A percentile compares a stretch with the other conserved stretches of the same genome.
phyloP scores from a whole-genome alignment of 2,888 invertebrate species.

The Ptycholaimellus sp. region DNA sequence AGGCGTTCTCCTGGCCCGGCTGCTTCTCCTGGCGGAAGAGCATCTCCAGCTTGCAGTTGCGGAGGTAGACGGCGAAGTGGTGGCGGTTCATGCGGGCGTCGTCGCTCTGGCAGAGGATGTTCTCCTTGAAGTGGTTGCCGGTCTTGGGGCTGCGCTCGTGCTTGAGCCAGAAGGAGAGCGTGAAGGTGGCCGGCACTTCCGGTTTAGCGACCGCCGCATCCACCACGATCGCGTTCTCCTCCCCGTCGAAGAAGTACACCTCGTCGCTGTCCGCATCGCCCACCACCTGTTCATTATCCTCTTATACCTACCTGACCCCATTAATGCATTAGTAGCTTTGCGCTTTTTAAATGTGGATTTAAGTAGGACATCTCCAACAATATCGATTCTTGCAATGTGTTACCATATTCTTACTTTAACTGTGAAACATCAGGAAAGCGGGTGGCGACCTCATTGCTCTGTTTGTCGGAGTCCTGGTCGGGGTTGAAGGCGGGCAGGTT shows the following conservation, averaged over 20 bases:
- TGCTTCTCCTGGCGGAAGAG: conserved; percentile 55
- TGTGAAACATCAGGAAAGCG: too few species aligned
- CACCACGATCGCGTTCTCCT: conserved; percentile 57
- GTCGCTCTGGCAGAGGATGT: conserved; percentile 83
- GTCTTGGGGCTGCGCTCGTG: conserved; percentile 47
- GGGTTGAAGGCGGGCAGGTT: too few species aligned
- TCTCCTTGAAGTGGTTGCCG: conserved; percentile 78
- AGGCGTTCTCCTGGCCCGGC: conserved; percentile 16
- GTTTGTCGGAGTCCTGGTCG: too few species aligned
- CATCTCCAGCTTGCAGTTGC: conserved; percentile 83
- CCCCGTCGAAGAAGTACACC: conserved; percentile 82
- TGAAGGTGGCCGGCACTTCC: conserved; percentile 37
- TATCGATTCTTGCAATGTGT: too few species aligned
- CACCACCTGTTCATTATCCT: conserved; percentile 6
- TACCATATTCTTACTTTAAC: too few species aligned
- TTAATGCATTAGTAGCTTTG: too few species aligned
- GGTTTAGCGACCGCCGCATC: conserved; percentile 43
- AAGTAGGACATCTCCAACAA: too few species aligned
- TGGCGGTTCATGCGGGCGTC: conserved; percentile 97
- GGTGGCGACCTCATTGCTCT: too few species aligned
- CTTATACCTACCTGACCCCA: conserved; percentile 1
- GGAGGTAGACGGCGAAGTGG: conserved; percentile 84
- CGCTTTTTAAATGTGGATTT: too few species aligned
- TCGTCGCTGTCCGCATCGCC: conserved; percentile 25
- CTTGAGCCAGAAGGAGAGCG: conserved; percentile 76